A percentile compares a stretch with the other conserved stretches of the same genome.
These are phyloP conservation scores for Entomobrya proxima DNA, from an alignment of 2,888 invertebrate species.

Conservation along the genomic window DNA sequence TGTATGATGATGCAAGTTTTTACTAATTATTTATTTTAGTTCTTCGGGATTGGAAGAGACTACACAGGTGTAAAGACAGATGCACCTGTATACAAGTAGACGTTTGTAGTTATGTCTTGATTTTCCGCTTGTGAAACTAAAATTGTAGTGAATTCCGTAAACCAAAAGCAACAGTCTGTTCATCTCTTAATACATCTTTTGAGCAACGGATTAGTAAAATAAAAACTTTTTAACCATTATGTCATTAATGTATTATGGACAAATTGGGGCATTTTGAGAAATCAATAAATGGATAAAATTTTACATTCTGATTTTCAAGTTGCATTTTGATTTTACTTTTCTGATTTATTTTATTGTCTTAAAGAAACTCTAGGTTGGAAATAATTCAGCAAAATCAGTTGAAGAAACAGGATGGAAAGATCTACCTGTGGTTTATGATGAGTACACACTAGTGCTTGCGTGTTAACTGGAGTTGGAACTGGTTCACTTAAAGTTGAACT, in stretches of 20 bases:
- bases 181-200: too few species aligned
- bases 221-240: not conserved
- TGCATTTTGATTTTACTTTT: not conserved
- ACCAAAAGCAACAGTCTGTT: too few species aligned
- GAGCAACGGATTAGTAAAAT: too few species aligned
- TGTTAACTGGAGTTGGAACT: too few species aligned
- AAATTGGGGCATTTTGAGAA: not conserved
- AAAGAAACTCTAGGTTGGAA: too few species aligned
- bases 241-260: not conserved
- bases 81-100: conserved; percentile 46
- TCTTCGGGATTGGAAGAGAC: conserved; percentile 55
- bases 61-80: conserved; percentile 13
- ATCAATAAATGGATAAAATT: not conserved
- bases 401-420: too few species aligned
- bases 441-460: too few species aligned
- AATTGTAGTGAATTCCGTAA: not conserved
- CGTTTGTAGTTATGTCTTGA: not conserved
- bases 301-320: not conserved
- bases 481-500: not conserved
- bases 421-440: too few species aligned
- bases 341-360: not conserved
- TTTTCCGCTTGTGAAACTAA: not conserved
- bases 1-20: not conserved
- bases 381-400: too few species aligned
- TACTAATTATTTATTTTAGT: conserved; percentile 23